A percentile compares a stretch with the other conserved stretches of the same genome.
Conservation (phyloP, 2,113 vertebrate species). For the Albula goreensis region DNA sequence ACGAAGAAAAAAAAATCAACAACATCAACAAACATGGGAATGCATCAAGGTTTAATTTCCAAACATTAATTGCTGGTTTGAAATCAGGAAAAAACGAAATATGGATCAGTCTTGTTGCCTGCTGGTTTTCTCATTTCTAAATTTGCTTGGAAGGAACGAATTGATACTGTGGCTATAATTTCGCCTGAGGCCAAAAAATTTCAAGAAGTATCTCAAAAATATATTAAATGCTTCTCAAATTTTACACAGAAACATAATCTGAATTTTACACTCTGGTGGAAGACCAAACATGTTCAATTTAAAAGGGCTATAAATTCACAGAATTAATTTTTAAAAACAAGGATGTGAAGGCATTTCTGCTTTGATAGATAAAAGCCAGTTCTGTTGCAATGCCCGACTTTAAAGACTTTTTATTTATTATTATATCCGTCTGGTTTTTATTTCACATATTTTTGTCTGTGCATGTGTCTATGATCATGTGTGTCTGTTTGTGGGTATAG, state of each 20-base stretch:
- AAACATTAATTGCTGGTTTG: background rate
- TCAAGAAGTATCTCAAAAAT: background rate
- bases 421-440: too few species aligned
- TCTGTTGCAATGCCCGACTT: background rate
- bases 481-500: background rate
- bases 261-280: background rate
- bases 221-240: background rate
- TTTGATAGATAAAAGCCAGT: background rate
- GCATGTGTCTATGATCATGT: background rate
- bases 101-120: background rate
- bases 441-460: too few species aligned
- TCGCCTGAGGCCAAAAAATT: background rate
- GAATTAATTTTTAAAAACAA: background rate
- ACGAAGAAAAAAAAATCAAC: background rate
- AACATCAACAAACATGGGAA: background rate
- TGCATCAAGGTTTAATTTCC: slow-evolving; percentile 9
- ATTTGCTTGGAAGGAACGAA: background rate
- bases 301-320: slow-evolving; percentile 4
- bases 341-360: background rate
- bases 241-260: background rate
- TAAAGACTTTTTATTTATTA: too few species aligned
- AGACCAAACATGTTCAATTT: background rate
- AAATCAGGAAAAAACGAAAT: background rate
- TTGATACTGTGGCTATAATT: background rate
- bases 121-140: background rate